Evolutionary conservation across 2,888 invertebrate species (phyloP).

Genomic region (Andrena bicolor): DNA sequence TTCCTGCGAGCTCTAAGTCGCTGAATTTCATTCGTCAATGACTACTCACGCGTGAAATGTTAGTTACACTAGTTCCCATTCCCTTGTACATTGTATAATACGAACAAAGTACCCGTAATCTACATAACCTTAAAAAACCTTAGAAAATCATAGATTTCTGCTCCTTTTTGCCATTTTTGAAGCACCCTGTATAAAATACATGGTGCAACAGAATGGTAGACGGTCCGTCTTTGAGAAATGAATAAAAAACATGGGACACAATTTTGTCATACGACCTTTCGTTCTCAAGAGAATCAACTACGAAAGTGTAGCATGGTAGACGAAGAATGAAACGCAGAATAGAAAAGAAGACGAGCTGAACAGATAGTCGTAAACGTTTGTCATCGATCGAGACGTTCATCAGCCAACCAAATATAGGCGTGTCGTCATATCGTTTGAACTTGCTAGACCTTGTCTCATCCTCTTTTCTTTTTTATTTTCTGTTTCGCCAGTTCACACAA

Average conservation of each 20-base stretch:
- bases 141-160: too few relatives aligned
- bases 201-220: too few relatives aligned
- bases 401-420: constrained; percentile 61
- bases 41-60: background rate
- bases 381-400: constrained; percentile 20
- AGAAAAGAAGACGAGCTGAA: constrained; percentile 2
- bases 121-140: too few relatives aligned
- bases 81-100: too few relatives aligned
- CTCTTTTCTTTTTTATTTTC: constrained; percentile 37
- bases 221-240: too few relatives aligned
- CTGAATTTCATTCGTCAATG: constrained; percentile 12
- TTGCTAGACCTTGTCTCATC: constrained; percentile 51
- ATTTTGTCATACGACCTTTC: too few relatives aligned
- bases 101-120: too few relatives aligned
- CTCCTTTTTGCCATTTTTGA: too few relatives aligned
- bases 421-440: constrained; percentile 69
- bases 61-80: background rate
- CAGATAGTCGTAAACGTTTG: background rate
- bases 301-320: too few relatives aligned
- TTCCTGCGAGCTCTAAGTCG: constrained; percentile 1
- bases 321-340: background rate
- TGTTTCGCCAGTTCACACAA: background rate
- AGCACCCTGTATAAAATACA: too few relatives aligned
- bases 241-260: too few relatives aligned
- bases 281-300: too few relatives aligned